Conservation (phyloP, 2,797 vertebrate genomes). For the Loriculus beryllinus region DNA sequence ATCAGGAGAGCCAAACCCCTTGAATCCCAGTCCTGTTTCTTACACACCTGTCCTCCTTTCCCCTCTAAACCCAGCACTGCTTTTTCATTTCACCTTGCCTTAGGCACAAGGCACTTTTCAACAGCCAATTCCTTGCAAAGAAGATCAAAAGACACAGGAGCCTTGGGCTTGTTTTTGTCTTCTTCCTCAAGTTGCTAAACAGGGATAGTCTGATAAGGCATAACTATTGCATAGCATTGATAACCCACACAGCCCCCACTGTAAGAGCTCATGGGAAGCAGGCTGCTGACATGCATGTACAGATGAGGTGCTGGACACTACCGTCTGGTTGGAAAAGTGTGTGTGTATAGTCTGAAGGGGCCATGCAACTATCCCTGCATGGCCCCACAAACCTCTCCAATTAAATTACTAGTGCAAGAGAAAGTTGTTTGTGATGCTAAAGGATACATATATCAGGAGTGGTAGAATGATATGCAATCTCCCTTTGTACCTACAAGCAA, state of each 20-base stretch:
- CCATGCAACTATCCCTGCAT: background rate
- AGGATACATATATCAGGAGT: accelerated
- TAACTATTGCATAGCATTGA: background rate
- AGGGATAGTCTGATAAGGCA: background rate
- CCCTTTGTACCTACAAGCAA: background rate
- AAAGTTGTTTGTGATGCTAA: background rate
- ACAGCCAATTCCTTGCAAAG: constrained; percentile 14
- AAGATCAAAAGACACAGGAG: constrained; percentile 32
- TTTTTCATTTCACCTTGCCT: constrained; percentile 42
- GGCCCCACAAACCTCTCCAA: background rate
- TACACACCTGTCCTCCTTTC: constrained; percentile 42
- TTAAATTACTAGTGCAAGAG: background rate
- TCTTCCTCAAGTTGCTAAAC: background rate
- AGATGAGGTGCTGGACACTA: background rate
- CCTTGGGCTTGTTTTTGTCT: constrained; percentile 26
- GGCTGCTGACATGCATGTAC: background rate
- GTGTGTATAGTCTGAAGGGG: background rate
- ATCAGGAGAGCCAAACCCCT: background rate
- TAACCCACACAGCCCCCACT: background rate
- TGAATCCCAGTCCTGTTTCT: background rate
- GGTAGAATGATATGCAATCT: background rate
- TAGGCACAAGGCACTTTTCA: constrained; percentile 22
- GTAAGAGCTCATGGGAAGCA: background rate
- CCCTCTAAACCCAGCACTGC: constrained; percentile 21
- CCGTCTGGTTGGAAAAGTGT: background rate